Base-by-base conservation (phyloP, 2,888 invertebrate species). In the Labia minor region DNA sequence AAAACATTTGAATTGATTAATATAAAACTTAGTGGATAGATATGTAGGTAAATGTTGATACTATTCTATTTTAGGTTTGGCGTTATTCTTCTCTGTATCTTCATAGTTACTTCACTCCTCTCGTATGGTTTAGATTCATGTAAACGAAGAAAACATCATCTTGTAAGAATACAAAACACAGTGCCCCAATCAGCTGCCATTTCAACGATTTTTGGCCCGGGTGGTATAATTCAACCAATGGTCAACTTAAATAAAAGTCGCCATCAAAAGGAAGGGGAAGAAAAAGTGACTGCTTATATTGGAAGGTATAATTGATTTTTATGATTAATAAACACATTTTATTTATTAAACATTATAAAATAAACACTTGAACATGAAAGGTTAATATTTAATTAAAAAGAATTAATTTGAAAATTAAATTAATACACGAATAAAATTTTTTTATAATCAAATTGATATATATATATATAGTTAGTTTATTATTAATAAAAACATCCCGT, bases 161-260 rank as follows among this genome's bases (percentile, higher is more conserved):
- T 74, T 26, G 73, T 74, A 19, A 70, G 73, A 49, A 73, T 74
- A 20, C 69, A 72, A 21, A 72, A 73, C 68, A 66, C 68, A 19
- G 14, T 49, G 2, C 49, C 49, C 3, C 63, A 69, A 11, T 63
- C 71, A n/a, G 69, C 71, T 14, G 64, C 69, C 19, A 70, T 70
- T 37, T 70, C 71, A 21, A 69, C 71, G 1, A 70, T 72, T 19
- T 71, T 70, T 62, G 72, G 72, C 1, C 72, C 73, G 0, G 73
- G 72, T 21, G 74, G 73, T n/a, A 73, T 74, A 67, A 74, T 74
- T 6, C 74, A 73, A 67, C 74, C 74, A 1, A 69, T 70, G 65
- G 64, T 73, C 14, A 20, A 68, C 3, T 70, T 70, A 68, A 71
- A 71, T 63, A 70, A 70, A 62, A 69, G 68, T 19, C 65, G 33